phyloP scores from a whole-genome alignment of 2,797 vertebrate genomes.

The Phoeniculus purpureus region DNA sequence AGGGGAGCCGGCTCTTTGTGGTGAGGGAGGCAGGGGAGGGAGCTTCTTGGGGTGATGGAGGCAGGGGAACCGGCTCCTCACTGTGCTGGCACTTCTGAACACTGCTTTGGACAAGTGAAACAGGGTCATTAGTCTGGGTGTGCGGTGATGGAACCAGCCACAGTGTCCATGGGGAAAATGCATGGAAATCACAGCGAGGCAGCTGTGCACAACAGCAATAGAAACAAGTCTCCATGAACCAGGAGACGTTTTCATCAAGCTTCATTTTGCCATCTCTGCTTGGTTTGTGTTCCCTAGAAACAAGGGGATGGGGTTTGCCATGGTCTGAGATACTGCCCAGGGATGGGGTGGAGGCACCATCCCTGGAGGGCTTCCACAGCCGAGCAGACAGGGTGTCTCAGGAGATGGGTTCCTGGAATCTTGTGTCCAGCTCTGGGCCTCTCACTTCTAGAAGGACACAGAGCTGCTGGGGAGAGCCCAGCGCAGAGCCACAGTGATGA shows the following conservation, averaged over 20 bases:
- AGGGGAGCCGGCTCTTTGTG: too few relatives aligned
- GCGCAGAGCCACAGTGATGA: too few relatives aligned
- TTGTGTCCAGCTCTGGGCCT: too few relatives aligned
- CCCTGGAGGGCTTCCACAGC: too few relatives aligned
- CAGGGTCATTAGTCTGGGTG: neutral
- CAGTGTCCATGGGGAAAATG: neutral
- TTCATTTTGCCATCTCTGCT: neutral
- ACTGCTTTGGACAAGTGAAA: neutral
- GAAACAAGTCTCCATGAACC: neutral
- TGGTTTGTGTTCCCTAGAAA: neutral
- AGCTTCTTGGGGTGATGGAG: too few relatives aligned
- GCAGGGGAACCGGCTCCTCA: neutral
- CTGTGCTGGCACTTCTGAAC: neutral
- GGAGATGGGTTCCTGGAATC: too few relatives aligned
- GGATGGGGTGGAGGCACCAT: too few relatives aligned
- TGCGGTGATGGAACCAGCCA: accelerated
- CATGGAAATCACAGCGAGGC: neutral
- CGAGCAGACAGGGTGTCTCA: too few relatives aligned
- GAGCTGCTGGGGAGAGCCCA: too few relatives aligned
- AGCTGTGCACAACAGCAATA: neutral
- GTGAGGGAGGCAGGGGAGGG: too few relatives aligned
- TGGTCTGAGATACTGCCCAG: too few relatives aligned
- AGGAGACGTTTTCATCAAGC: neutral
- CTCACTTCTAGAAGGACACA: too few relatives aligned
- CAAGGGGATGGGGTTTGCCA: neutral